A percentile compares a stretch with the other conserved stretches of the same genome.
Conservation (phyloP, 2,888 invertebrate species). For the Pammene fasciana region DNA sequence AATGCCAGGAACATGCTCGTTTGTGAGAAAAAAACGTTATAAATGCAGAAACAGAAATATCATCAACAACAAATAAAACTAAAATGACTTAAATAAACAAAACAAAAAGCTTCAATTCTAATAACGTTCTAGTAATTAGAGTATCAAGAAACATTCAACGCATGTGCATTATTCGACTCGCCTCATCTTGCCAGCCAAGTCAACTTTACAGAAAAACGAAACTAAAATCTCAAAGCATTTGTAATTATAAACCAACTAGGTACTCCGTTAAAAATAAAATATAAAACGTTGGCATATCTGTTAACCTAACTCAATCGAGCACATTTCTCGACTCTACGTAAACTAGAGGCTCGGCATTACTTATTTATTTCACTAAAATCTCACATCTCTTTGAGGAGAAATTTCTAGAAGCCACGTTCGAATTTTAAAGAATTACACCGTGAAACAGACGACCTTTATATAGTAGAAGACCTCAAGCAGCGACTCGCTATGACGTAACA, state of each 20-base stretch:
- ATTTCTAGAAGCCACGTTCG: conserved; percentile 56
- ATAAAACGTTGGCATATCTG: conserved; percentile 30
- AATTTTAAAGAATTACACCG: conserved; percentile 37
- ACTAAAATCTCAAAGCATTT: conserved; percentile 25
- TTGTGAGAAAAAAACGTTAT: conserved; percentile 29
- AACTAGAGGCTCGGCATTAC: conserved; percentile 63
- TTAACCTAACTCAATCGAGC: conserved; percentile 33
- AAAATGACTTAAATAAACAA: conserved; percentile 29
- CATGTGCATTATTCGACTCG: conserved; percentile 11
- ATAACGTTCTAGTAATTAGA: conserved; percentile 21
- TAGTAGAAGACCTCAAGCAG: conserved; percentile 35
- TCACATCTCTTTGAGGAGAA: conserved; percentile 56
- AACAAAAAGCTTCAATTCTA: conserved; percentile 15
- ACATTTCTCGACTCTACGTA: conserved; percentile 42
- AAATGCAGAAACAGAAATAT: conserved; percentile 38
- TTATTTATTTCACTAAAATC: conserved; percentile 67
- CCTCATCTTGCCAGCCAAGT: conserved; percentile 28
- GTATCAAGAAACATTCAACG: conserved; percentile 32
- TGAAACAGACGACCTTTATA: conserved; percentile 29
- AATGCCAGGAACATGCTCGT: conserved; percentile 23
- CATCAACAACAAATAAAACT: conserved; percentile 33
- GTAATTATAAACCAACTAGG: not conserved
- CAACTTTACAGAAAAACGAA: conserved; percentile 16
- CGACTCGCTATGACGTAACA: conserved; percentile 28
- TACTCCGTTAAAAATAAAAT: conserved; percentile 24